Conservation (phyloP, 2,113 vertebrate genomes). For the Coregonus clupeaformis region DNA sequence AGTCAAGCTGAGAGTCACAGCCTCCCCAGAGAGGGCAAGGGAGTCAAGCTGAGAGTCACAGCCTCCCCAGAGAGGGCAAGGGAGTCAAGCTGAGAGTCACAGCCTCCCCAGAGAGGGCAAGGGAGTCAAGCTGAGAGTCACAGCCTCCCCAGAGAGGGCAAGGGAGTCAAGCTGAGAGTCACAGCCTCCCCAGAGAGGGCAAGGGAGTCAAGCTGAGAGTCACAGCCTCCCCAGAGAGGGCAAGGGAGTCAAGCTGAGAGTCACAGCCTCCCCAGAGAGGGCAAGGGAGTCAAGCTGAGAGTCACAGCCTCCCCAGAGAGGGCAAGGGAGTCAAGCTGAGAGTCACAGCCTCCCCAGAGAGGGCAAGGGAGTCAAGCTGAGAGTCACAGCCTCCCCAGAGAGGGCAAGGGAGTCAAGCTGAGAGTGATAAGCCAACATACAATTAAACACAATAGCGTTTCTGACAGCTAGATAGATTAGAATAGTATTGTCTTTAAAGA, state of each 20-base stretch:
- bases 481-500: background rate
- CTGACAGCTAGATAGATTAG: background rate
- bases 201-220: constrained; percentile 39
- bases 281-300: constrained; percentile 40
- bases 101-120: too few relatives aligned
- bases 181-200: constrained; percentile 36
- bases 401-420: constrained; percentile 51
- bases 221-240: constrained; percentile 35
- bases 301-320: constrained; percentile 32
- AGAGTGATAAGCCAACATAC: constrained; percentile 33
- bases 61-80: too few relatives aligned
- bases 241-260: constrained; percentile 41
- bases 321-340: constrained; percentile 42
- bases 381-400: constrained; percentile 23
- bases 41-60: constrained; percentile 54
- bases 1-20: constrained; percentile 54
- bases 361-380: constrained; percentile 45
- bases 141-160: too few relatives aligned
- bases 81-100: constrained; percentile 54
- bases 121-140: constrained; percentile 54
- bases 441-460: background rate
- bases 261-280: constrained; percentile 34
- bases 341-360: constrained; percentile 28
- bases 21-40: too few relatives aligned
- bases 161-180: constrained; percentile 51